These are phyloP conservation scores for Odontocerum albicorne DNA, from an alignment of 2,888 invertebrate genomes.

Conservation along the genomic window DNA sequence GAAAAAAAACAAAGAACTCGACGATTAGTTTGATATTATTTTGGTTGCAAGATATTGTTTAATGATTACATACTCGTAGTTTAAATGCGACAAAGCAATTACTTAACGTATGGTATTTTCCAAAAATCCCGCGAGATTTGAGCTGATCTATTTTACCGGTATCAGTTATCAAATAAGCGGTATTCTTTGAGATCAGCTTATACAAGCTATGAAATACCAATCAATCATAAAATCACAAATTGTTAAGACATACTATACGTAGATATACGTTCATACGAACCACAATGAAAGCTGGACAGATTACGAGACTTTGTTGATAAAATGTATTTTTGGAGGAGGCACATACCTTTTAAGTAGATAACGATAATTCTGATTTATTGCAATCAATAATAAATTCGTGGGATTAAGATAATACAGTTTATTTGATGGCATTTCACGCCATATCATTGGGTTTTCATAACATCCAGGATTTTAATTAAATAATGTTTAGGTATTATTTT, in stretches of 20 bases:
- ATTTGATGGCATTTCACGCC: not conserved
- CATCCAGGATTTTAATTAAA: no score
- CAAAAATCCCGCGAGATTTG: not conserved
- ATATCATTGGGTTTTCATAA: not conserved
- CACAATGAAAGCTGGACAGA: conserved; percentile 11
- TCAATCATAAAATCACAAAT: conserved; percentile 36
- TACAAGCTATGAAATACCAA: conserved; percentile 18
- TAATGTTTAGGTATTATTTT: no score
- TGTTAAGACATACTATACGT: conserved; percentile 21
- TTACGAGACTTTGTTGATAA: conserved; percentile 18
- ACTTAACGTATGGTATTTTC: no score
- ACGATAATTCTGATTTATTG: conserved; percentile 34
- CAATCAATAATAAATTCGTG: conserved; percentile 19
- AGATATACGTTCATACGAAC: conserved; percentile 12
- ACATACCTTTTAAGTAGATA: conserved; percentile 23
- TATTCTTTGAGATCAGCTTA: conserved; percentile 8
- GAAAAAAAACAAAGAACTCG: no score
- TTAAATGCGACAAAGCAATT: no score
- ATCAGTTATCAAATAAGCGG: conserved; percentile 15
- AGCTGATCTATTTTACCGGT: no score
- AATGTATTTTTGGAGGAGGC: conserved; percentile 9
- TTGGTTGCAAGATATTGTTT: no score
- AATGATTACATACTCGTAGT: no score
- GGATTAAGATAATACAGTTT: conserved; percentile 12
- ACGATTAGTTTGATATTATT: no score